phyloP scores from a whole-genome alignment of 2,888 invertebrate genomes.

The Hanleya hanleyi region DNA sequence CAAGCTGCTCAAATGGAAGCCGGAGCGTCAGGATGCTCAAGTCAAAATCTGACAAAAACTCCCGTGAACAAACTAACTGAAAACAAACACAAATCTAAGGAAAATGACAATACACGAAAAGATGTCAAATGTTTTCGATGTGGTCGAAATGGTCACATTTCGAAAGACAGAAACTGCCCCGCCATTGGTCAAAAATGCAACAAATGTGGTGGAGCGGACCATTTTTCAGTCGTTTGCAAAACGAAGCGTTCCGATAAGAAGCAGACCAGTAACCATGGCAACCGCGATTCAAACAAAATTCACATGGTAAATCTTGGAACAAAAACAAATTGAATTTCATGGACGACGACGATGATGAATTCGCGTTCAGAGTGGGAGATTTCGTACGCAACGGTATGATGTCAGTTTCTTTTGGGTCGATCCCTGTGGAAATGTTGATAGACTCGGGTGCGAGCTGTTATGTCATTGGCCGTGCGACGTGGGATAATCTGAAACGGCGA shows the following conservation, averaged over 20 bases:
- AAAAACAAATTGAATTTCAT: too few species aligned
- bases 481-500: constrained; percentile 22
- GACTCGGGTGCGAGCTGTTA: constrained; percentile 32
- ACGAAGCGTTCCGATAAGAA: too few species aligned
- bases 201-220: too few species aligned
- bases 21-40: too few species aligned
- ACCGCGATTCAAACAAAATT: too few species aligned
- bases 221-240: too few species aligned
- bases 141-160: background rate
- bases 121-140: background rate
- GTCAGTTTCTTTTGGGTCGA: constrained; percentile 5
- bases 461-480: constrained; percentile 15
- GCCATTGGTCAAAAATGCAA: constrained; percentile 15
- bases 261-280: too few species aligned
- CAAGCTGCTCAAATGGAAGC: background rate
- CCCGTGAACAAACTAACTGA: too few species aligned
- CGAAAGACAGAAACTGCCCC: constrained; percentile 5
- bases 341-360: too few species aligned
- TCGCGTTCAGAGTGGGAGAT: background rate
- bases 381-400: background rate
- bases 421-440: constrained; percentile 14
- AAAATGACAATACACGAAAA: too few species aligned
- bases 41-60: background rate
- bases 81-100: too few species aligned
- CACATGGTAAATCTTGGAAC: too few species aligned